Conservation (phyloP, 2,113 vertebrate genomes). For the Onychorhynchus coronatus region DNA sequence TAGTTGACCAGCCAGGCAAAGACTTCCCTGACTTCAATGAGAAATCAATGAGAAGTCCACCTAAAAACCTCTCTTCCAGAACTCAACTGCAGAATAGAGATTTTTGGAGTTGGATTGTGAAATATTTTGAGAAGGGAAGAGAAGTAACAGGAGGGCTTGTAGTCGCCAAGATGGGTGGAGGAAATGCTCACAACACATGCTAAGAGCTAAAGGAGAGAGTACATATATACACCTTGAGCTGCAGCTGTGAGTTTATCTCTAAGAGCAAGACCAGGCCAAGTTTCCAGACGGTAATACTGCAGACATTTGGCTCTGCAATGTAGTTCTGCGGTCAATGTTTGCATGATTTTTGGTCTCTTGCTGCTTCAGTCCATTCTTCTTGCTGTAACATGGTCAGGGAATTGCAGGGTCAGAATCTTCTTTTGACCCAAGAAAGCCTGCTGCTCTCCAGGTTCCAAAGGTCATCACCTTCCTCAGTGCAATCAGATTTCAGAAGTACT, state of each 20-base stretch:
- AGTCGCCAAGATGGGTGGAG: not conserved
- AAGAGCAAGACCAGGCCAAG: not conserved
- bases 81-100: not conserved
- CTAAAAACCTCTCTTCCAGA: not conserved
- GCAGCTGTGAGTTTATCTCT: not conserved
- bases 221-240: not conserved
- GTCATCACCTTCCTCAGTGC: not conserved
- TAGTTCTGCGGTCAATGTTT: not conserved
- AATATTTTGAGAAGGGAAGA: not conserved
- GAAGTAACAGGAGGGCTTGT: not conserved
- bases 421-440: not conserved
- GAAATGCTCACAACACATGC: not conserved
- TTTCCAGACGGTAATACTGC: not conserved
- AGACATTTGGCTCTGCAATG: not conserved
- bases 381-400: not conserved
- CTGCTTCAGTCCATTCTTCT: not conserved
- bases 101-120: not conserved
- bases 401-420: not conserved
- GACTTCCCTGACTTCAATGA: not conserved
- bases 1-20: not conserved
- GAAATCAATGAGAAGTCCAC: not conserved
- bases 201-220: not conserved
- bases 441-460: not conserved
- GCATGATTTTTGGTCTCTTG: not conserved
- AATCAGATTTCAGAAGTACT: not conserved